Evolutionary conservation across 2,113 vertebrate species (phyloP).

Genomic region (Aleadryas rufinucha): DNA sequence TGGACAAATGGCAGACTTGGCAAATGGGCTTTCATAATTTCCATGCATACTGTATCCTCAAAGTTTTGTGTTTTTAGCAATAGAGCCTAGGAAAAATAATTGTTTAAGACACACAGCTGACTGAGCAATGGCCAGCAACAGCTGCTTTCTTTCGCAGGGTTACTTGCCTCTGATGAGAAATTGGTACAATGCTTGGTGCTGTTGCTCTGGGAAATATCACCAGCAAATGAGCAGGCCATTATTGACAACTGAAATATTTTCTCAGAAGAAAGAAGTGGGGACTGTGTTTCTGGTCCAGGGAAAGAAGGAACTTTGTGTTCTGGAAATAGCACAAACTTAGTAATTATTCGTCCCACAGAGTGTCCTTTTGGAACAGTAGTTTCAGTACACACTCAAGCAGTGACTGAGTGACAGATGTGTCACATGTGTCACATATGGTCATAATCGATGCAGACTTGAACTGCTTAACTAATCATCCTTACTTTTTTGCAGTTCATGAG

Average conservation of each 20-base stretch:
- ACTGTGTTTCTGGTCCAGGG: background rate
- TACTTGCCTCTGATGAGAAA: background rate
- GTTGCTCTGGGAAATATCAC: background rate
- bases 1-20: background rate
- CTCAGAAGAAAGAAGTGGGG: background rate
- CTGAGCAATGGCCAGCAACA: background rate
- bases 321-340: background rate
- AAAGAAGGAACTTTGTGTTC: background rate
- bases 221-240: background rate
- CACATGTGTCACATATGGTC: background rate
- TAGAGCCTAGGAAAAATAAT: background rate
- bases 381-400: background rate
- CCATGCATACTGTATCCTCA: background rate
- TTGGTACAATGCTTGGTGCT: background rate
- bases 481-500: background rate
- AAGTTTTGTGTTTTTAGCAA: background rate
- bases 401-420: background rate
- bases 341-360: background rate
- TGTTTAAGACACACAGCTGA: conserved; percentile 5
- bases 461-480: background rate
- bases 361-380: background rate
- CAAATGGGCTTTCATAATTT: background rate
- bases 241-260: background rate
- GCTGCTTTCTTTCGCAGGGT: background rate
- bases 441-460: background rate